Base-by-base conservation (phyloP, 2,113 vertebrate species). In the Heterocephalus glaber region DNA sequence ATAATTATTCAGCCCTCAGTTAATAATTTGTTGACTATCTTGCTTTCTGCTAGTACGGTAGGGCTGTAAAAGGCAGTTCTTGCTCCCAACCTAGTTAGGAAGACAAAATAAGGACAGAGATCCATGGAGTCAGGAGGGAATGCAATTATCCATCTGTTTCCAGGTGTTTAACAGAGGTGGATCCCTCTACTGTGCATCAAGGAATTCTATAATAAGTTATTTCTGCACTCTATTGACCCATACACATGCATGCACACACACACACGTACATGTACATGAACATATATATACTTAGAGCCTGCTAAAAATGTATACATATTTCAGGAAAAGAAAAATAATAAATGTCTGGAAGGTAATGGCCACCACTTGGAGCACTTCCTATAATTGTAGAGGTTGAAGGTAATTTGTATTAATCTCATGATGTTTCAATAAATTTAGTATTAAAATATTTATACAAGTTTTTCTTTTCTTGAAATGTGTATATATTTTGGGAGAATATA, bases 21-120 rank as follows among this genome's bases (percentile, higher is more conserved):
- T 89, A 95, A 97, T 83, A 94, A 97, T 95, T 89, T 92, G 94
- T 74, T 90, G 94, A 96, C 63, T 94, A 76, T 63, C 72, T 93
- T 96, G 86, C 87, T 97, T 85, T 95, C 80, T 85, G 95, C 94
- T 87, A 81, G 89, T 0, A 20, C 10, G 54, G 38, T 70, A 33
- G n/a, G 28, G 5, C 60, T 68, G 41, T 72, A 92, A 93, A 90
- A 83, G 47, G 56, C 63, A 74, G 84, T 74, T 70, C 54, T 95
- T 86, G 65, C 52, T 68, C n/a, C 58, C 44, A 54, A 4, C 28
- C 79, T 94, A 44, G 79, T 84, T 92, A 94, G 33, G 49, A 91
- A 96, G 89, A 90, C 11, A 33, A 82, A 86, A 92, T 65, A 70
- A 89, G 60, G 63, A 87, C 76, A 61, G n/a, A 89, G 47, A 94